Percentiles rank a stretch among this genome's conserved stretches.
These are phyloP conservation scores for Furcifer pardalis DNA, from an alignment of 2,797 vertebrate genomes.

Conservation along the genomic window DNA sequence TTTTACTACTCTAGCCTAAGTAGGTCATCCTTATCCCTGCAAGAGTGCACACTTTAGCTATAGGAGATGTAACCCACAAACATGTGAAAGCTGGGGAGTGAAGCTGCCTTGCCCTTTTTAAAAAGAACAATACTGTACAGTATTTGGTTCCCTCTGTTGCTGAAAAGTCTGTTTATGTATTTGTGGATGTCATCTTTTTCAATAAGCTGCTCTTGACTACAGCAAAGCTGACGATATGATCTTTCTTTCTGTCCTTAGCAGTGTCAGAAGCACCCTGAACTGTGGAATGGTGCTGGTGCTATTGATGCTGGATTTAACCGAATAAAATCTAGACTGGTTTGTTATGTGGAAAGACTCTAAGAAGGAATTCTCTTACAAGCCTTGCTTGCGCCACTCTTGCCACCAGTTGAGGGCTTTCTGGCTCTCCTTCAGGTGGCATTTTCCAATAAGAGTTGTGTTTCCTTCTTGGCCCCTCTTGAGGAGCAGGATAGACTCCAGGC, in stretches of 20 bases:
- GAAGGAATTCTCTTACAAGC: neutral
- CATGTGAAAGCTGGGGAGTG: neutral
- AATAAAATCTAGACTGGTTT: neutral
- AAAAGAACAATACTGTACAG: no score
- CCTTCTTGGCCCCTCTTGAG: neutral
- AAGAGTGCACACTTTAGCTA: no score
- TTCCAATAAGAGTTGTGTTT: conserved; percentile 1
- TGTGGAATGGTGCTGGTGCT: neutral
- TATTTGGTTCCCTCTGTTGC: neutral
- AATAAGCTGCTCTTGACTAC: neutral
- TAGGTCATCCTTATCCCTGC: no score
- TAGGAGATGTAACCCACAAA: no score
- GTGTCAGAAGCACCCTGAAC: no score
- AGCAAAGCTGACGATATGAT: neutral
- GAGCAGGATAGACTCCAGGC: neutral
- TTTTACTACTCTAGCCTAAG: neutral
- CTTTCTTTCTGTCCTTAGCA: neutral
- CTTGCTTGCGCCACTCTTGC: neutral
- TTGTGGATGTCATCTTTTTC: neutral
- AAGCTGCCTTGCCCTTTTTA: neutral
- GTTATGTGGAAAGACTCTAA: neutral
- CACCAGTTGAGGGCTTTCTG: neutral
- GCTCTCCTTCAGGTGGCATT: neutral
- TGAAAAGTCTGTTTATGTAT: neutral
- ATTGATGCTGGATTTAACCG: neutral